phyloP scores from a whole-genome alignment of 1,140 invertebrate species.

The Diabrotica virgifera region DNA sequence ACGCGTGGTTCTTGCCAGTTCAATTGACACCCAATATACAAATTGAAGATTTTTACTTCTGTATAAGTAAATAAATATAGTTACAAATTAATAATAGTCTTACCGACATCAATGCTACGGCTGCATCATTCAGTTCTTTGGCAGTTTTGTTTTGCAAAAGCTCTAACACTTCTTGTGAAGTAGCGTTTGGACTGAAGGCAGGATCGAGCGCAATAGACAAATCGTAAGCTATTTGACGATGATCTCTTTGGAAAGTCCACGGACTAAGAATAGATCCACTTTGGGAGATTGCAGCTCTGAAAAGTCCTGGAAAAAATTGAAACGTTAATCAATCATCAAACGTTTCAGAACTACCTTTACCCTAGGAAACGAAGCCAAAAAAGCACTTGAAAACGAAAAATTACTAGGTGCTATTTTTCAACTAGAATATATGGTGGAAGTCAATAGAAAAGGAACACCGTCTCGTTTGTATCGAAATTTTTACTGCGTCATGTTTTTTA shows the following conservation, averaged over 20 bases:
- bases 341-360: too few relatives aligned
- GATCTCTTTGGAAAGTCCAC: constrained; percentile 17
- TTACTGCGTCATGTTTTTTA: too few relatives aligned
- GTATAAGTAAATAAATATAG: too few relatives aligned
- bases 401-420: background rate
- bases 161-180: constrained; percentile 14
- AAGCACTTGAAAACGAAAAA: background rate
- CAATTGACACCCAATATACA: too few relatives aligned
- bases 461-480: too few relatives aligned
- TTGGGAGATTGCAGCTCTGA: constrained; percentile 20
- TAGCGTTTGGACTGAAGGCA: constrained; percentile 9
- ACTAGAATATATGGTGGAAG: background rate
- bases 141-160: constrained; percentile 17
- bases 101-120: background rate
- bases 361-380: too few relatives aligned
- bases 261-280: constrained; percentile 20
- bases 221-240: constrained; percentile 8
- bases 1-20: too few relatives aligned
- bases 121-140: constrained; percentile 15
- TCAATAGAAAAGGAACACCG: background rate
- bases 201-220: constrained; percentile 11
- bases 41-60: too few relatives aligned
- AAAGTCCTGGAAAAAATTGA: constrained; percentile 17
- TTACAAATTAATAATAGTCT: too few relatives aligned
- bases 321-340: background rate